A percentile compares a stretch with the other conserved stretches of the same genome.
phyloP scores from a whole-genome alignment of 2,888 invertebrate species.

The Scaptodrosophila latifasciaeformis region DNA sequence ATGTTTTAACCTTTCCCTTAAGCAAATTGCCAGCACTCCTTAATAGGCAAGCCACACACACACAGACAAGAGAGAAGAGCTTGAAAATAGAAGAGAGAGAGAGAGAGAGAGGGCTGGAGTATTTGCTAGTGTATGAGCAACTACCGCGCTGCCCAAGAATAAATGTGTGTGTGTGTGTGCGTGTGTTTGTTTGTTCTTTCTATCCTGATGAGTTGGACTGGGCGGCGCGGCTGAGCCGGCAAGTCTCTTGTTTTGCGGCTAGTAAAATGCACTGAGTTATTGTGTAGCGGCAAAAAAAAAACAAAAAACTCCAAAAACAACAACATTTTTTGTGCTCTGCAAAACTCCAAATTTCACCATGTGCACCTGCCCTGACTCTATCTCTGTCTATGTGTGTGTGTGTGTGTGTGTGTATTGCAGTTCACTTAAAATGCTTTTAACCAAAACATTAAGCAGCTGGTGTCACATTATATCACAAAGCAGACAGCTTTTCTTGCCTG shows the following conservation, averaged over 20 bases:
- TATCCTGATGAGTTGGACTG: slow-evolving; percentile 38
- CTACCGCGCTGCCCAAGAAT: background rate
- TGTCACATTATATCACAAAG: slow-evolving; percentile 61
- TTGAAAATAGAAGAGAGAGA: no score
- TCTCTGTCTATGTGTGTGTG: slow-evolving; percentile 4
- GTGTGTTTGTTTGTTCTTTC: slow-evolving; percentile 12
- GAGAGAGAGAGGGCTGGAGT: no score
- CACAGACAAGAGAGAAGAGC: no score
- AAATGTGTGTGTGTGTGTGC: slow-evolving; percentile 11
- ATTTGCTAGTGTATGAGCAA: background rate
- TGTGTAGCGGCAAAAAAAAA: slow-evolving; percentile 25
- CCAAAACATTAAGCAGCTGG: slow-evolving; percentile 68
- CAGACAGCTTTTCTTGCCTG: slow-evolving; percentile 22
- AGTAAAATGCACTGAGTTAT: slow-evolving; percentile 43
- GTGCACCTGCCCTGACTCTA: no score
- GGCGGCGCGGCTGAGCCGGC: slow-evolving; percentile 1
- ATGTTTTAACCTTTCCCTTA: slow-evolving; percentile 54
- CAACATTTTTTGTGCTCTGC: no score
- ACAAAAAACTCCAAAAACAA: slow-evolving; percentile 31
- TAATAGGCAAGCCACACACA: no score
- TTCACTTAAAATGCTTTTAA: slow-evolving; percentile 67
- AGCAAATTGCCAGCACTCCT: slow-evolving; percentile 56
- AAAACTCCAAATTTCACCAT: no score
- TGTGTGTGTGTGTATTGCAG: slow-evolving; percentile 37
- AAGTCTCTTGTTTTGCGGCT: slow-evolving; percentile 34